phyloP scores from a whole-genome alignment of 1,140 invertebrate genomes.

The Chironomus striatipennis region DNA sequence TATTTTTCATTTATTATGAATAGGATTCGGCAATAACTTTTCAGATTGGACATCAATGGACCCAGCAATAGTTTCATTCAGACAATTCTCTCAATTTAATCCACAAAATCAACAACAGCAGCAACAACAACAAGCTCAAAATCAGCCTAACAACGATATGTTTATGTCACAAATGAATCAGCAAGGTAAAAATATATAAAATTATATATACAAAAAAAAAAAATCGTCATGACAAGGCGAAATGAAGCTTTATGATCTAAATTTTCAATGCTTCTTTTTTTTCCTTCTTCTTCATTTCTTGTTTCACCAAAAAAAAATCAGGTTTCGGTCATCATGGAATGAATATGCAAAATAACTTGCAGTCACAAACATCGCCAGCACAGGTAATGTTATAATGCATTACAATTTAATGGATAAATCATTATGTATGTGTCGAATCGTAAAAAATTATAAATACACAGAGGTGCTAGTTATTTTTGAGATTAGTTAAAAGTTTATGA shows the following conservation, averaged over 20 bases:
- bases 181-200: slow-evolving; percentile 30
- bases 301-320: neutral
- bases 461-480: too few relatives aligned
- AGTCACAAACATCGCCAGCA: slow-evolving; percentile 33
- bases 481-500: too few relatives aligned
- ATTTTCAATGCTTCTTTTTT: neutral
- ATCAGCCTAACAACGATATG: slow-evolving; percentile 29
- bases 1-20: slow-evolving; percentile 10
- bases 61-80: slow-evolving; percentile 39
- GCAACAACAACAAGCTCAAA: slow-evolving; percentile 2
- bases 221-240: neutral
- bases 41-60: slow-evolving; percentile 38
- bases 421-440: too few relatives aligned
- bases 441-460: too few relatives aligned
- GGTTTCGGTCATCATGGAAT: slow-evolving; percentile 29
- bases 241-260: neutral
- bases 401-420: too few relatives aligned
- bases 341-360: slow-evolving; percentile 34
- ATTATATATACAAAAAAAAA: too few relatives aligned
- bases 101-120: slow-evolving; percentile 31
- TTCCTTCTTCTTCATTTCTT: neutral
- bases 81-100: slow-evolving; percentile 37
- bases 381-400: slow-evolving; percentile 33
- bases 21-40: slow-evolving; percentile 32
- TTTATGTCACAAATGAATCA: slow-evolving; percentile 37